These are phyloP conservation scores for Solea solea DNA, from an alignment of 2,113 vertebrate genomes.

Conservation along the genomic window DNA sequence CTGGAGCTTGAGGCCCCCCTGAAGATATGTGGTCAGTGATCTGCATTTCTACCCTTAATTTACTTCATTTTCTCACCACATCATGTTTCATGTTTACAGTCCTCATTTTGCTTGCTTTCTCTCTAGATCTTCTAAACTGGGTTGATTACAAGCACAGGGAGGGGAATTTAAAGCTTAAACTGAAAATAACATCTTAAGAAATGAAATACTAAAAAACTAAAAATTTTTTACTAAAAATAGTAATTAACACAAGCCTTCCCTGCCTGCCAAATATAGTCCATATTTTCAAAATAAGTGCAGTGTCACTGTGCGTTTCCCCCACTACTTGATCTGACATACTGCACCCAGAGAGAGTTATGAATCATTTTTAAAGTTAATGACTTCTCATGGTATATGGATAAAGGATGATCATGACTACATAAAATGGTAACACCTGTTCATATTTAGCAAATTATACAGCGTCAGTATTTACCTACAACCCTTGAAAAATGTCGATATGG, in stretches of 20 bases:
- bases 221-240: too few species aligned
- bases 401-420: neutral
- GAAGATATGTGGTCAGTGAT: conserved; percentile 78
- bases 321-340: neutral
- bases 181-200: neutral
- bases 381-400: neutral
- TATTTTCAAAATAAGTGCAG: neutral
- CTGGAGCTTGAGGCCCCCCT: conserved; percentile 75
- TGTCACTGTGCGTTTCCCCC: neutral
- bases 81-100: neutral
- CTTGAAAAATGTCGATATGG: conserved; percentile 14
- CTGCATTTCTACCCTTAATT: neutral
- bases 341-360: neutral
- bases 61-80: neutral
- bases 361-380: neutral
- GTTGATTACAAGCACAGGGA: neutral
- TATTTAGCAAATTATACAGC: neutral
- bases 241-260: neutral
- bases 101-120: neutral
- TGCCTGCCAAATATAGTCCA: neutral
- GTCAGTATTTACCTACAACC: conserved; percentile 5
- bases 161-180: neutral
- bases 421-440: too few species aligned
- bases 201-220: too few species aligned
- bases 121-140: neutral